A percentile compares a stretch with the other conserved stretches of the same genome.
phyloP scores from a whole-genome alignment of 2,797 vertebrate genomes.

The Sebastes matsubarae region DNA sequence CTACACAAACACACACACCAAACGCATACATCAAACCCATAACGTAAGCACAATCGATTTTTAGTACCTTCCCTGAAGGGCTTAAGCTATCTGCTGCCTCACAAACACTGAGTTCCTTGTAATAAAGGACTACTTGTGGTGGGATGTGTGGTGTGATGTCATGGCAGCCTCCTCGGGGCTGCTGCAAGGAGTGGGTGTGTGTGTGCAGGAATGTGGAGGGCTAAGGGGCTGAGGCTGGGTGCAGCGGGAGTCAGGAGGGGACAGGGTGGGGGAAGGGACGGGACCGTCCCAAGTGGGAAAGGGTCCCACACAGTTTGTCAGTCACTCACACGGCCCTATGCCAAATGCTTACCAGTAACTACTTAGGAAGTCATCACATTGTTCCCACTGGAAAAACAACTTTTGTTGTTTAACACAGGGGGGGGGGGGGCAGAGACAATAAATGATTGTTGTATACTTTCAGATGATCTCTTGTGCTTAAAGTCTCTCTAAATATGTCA shows the following conservation, averaged over 20 bases:
- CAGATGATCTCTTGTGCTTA: neutral
- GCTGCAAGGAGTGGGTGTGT: conserved; percentile 65
- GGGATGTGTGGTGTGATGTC: conserved; percentile 74
- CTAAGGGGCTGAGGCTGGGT: conserved; percentile 64
- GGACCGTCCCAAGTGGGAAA: conserved; percentile 65
- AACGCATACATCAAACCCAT: conserved; percentile 31
- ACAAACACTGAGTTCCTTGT: conserved; percentile 56
- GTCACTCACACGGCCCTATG: conserved; percentile 28
- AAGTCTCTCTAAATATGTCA: neutral
- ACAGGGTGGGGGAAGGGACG: conserved; percentile 71
- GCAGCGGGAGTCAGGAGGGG: conserved; percentile 70
- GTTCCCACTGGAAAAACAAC: conserved; percentile 26
- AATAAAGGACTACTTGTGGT: conserved; percentile 70
- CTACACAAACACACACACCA: conserved; percentile 31
- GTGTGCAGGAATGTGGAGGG: conserved; percentile 76
- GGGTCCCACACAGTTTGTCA: conserved; percentile 62
- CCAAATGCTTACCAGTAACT: conserved; percentile 57
- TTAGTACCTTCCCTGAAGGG: conserved; percentile 47
- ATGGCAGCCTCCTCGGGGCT: conserved; percentile 59
- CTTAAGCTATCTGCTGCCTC: conserved; percentile 46
- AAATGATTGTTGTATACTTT: neutral
- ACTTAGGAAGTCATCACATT: conserved; percentile 45
- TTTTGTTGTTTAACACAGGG: neutral
- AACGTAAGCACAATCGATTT: conserved; percentile 51
- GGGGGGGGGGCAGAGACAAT: neutral